These are phyloP conservation scores for Sphyrna mokarran DNA, from an alignment of 2,113 vertebrate species.

Conservation along the genomic window DNA sequence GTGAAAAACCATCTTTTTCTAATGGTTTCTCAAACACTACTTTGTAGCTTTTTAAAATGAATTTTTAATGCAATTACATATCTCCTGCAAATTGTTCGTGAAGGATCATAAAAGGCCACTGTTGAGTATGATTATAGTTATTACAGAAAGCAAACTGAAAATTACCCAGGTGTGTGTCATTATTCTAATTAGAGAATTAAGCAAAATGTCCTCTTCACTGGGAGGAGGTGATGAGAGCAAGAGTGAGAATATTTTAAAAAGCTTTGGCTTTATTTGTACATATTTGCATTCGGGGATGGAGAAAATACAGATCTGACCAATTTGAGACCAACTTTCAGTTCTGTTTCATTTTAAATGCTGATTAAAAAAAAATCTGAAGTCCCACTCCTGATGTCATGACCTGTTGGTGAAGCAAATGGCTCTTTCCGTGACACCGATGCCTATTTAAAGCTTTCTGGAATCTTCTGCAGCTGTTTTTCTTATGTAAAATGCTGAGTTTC, in stretches of 20 bases:
- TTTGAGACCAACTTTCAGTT: neutral
- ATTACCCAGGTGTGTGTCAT: constrained; percentile 27
- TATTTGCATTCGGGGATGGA: neutral
- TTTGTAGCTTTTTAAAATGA: constrained; percentile 32
- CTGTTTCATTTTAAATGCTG: neutral
- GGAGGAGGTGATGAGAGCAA: neutral
- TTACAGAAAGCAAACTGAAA: neutral
- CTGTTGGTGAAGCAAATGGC: neutral
- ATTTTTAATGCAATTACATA: constrained; percentile 33
- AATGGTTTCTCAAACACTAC: constrained; percentile 32
- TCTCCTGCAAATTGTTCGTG: constrained; percentile 31
- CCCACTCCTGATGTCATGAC: neutral
- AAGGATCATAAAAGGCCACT: constrained; percentile 27
- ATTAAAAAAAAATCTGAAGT: neutral
- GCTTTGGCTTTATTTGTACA: neutral
- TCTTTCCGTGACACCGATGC: neutral
- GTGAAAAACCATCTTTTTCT: constrained; percentile 3
- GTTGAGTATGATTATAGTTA: constrained; percentile 20
- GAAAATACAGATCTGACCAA: neutral
- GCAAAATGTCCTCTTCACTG: constrained; percentile 25
- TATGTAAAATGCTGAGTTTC: neutral
- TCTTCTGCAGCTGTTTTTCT: neutral
- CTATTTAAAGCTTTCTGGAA: neutral
- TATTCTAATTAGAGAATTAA: constrained; percentile 30
- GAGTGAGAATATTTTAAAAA: neutral